Evolutionary conservation across 2,113 vertebrate species (phyloP).

Genomic region (Dicaeum eximium): DNA sequence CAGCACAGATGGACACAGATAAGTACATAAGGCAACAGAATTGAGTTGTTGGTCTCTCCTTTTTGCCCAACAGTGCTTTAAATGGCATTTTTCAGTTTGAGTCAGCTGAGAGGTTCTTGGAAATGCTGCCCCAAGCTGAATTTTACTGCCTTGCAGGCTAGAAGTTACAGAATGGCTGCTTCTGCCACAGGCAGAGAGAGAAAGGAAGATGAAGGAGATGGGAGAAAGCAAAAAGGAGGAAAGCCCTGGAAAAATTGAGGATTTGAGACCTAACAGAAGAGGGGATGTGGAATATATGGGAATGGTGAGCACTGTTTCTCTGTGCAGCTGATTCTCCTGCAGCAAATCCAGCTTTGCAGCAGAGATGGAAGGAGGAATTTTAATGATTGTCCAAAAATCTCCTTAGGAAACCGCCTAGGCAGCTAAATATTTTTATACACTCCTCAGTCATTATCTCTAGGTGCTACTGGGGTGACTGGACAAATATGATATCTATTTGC

Average conservation of each 20-base stretch:
- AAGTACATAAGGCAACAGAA: not conserved
- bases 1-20: not conserved
- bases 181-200: not conserved
- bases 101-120: not conserved
- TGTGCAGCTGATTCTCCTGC: accelerated
- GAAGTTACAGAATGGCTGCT: not conserved
- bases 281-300: not conserved
- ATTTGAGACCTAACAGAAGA: not conserved
- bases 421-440: not conserved
- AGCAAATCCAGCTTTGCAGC: accelerated
- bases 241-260: not conserved
- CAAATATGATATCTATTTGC: not conserved
- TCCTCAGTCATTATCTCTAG: not conserved
- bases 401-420: not conserved
- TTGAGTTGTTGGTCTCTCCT: accelerated
- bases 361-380: not conserved
- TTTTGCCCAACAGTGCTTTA: not conserved
- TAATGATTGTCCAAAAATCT: not conserved
- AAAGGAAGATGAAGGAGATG: not conserved
- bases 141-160: not conserved
- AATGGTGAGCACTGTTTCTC: not conserved
- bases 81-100: not conserved
- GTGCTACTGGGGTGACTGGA: not conserved
- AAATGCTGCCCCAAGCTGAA: not conserved
- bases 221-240: not conserved